A percentile compares a stretch with the other conserved stretches of the same genome.
phyloP scores from a whole-genome alignment of 1,140 invertebrate species.

The Drosophila mayri region DNA sequence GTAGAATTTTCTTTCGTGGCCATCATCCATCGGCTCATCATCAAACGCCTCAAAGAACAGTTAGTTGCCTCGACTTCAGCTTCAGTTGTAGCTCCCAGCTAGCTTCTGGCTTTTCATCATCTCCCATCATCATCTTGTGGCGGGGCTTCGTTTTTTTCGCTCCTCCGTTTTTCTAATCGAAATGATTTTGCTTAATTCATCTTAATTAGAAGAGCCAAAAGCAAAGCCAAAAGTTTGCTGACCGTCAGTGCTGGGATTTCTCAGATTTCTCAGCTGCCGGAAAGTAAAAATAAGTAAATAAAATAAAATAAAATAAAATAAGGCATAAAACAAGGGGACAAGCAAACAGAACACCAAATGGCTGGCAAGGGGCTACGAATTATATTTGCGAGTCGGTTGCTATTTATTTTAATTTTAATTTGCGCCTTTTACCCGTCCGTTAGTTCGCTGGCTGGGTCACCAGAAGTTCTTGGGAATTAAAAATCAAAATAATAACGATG shows the following conservation, averaged over 20 bases:
- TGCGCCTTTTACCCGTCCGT: constrained; percentile 49
- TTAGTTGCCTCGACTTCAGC: constrained; percentile 25
- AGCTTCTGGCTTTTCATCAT: constrained; percentile 28
- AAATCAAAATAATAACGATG: constrained; percentile 22
- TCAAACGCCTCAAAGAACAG: constrained; percentile 73
- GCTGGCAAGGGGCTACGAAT: constrained; percentile 13
- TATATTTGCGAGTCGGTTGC: constrained; percentile 57
- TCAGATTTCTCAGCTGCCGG: constrained; percentile 21
- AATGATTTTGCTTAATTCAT: constrained; percentile 84
- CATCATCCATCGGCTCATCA: constrained; percentile 68
- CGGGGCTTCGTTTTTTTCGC: constrained; percentile 1
- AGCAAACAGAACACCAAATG: constrained; percentile 8
- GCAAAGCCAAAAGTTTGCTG: constrained; percentile 66
- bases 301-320: constrained; percentile 4
- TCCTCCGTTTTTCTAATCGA: constrained; percentile 70
- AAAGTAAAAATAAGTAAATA: constrained; percentile 56
- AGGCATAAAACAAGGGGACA: no score
- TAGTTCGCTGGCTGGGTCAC: constrained; percentile 25
- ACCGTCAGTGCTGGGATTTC: constrained; percentile 41
- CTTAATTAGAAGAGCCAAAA: constrained; percentile 72
- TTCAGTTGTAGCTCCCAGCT: no score
- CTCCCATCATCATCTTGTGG: constrained; percentile 27
- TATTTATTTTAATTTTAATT: constrained; percentile 82
- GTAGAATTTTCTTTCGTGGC: constrained; percentile 15
- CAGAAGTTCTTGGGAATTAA: constrained; percentile 26